Base-by-base conservation (phyloP, 92 coral and sea anemone species). In the Blastomussa wellsi region DNA sequence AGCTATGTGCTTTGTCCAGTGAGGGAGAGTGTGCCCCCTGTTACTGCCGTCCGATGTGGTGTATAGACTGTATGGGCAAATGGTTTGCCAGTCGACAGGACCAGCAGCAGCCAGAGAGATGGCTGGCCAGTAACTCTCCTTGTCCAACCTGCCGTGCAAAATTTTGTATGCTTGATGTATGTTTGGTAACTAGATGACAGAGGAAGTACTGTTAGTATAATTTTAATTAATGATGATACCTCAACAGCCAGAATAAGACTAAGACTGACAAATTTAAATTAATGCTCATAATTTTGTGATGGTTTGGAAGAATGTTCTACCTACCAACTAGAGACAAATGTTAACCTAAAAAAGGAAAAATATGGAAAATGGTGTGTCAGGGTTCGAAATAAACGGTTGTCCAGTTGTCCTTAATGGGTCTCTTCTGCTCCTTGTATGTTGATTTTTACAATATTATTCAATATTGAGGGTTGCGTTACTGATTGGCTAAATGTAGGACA, bases 21-120 rank as follows among this genome's bases (percentile, higher is more conserved):
- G 95, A 88, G 57, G 98, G 98, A 14, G 94, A 92, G 31, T 95
- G 98, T 78, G 94, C 94, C 55, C 80, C 94, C 38, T 95, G 98
- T 79, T 95, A 90, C 79, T 95, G 98, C 62, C 92, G 98, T 3
- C 96, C 98, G 0, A 95, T 95, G 98, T 95, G 98, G 98, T 95
- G 98, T 80, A 88, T 95, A 48, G 98, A 94, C 71, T 95, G 98
- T 77, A 95, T 95, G 98, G 98, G 98, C 51, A 95, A 95, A 52
- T 95, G 98, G 98, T 95, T 94, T 95, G 98, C 98, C 72, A 96
- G 98, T 89, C 95, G 98, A 0, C 98, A 96, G 55, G 98, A 96
- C 72, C 98, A 96, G 82, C 93, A 89, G 5, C 75, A 91, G n/a
- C 98, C 98, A 8, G 98, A 94, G 20, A 86, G 86, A 6, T 95